phyloP scores from a whole-genome alignment of 2,888 invertebrate species.

The Merodon equestris region DNA sequence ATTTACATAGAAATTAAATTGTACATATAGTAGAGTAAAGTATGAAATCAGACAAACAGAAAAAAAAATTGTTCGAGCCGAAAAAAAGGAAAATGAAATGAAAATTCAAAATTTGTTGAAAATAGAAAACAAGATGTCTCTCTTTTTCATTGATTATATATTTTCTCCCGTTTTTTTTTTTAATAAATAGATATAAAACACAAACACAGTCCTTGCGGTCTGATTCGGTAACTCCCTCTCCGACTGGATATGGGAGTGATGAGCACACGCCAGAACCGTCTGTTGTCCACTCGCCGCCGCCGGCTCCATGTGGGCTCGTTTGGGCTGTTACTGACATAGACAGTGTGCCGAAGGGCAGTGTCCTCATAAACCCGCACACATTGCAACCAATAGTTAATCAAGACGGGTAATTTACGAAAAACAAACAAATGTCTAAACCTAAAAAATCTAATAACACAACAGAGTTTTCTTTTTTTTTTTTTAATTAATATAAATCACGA shows the following conservation, averaged over 20 bases:
- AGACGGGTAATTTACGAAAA: slow-evolving; percentile 79
- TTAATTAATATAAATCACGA: slow-evolving; percentile 58
- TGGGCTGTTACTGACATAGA: slow-evolving; percentile 94
- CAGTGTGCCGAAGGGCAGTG: slow-evolving; percentile 91
- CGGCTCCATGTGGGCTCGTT: slow-evolving; percentile 80
- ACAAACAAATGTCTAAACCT: slow-evolving; percentile 70
- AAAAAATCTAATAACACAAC: slow-evolving; percentile 64
- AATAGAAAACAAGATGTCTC: slow-evolving; percentile 51
- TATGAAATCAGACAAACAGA: slow-evolving; percentile 50
- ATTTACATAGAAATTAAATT: slow-evolving; percentile 58
- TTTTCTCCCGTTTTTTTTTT: slow-evolving; percentile 67
- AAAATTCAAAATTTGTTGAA: slow-evolving; percentile 53
- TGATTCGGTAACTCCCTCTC: slow-evolving; percentile 89
- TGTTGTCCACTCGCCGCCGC: slow-evolving; percentile 72
- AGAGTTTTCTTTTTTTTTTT: slow-evolving; percentile 66
- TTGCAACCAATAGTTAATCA: slow-evolving; percentile 79
- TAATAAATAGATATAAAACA: slow-evolving; percentile 78
- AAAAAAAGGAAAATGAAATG: slow-evolving; percentile 27
- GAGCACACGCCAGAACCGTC: slow-evolving; percentile 77
- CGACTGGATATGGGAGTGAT: slow-evolving; percentile 82
- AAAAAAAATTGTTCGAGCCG: slow-evolving; percentile 33
- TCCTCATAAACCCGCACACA: slow-evolving; percentile 90
- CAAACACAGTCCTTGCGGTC: slow-evolving; percentile 80
- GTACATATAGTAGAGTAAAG: slow-evolving; percentile 47
- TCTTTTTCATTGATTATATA: slow-evolving; percentile 65